phyloP scores from a whole-genome alignment of 1,140 invertebrate species.

The Pseudomyrmex pallidus region DNA sequence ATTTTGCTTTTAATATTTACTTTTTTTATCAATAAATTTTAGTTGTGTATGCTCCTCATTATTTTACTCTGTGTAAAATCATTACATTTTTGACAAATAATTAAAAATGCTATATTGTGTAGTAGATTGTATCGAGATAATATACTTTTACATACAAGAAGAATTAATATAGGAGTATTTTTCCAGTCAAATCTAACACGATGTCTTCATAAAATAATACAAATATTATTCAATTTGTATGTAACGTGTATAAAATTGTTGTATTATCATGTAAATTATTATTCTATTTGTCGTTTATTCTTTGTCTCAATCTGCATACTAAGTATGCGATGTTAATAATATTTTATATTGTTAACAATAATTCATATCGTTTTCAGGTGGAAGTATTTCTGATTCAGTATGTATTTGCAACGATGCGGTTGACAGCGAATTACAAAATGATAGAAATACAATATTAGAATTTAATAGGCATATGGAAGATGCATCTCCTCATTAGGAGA shows the following conservation, averaged over 20 bases:
- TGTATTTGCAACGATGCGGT: conserved; percentile 65
- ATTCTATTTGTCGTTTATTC: conserved; percentile 1
- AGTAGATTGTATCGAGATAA: not conserved
- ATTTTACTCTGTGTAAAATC: not conserved
- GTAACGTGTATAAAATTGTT: not conserved
- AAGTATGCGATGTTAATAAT: too few species aligned
- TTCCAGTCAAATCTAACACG: not conserved
- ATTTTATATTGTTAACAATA: conserved; percentile 12
- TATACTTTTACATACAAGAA: not conserved
- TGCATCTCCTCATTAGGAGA: not conserved
- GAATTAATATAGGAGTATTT: not conserved
- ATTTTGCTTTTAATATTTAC: not conserved
- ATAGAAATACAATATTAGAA: conserved; percentile 51
- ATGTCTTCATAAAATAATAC: conserved; percentile 2
- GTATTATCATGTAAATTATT: conserved; percentile 1
- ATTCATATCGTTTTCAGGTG: conserved; percentile 62
- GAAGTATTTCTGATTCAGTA: conserved; percentile 60
- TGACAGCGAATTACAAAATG: conserved; percentile 64
- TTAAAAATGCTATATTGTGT: not conserved
- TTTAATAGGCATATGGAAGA: conserved; percentile 38
- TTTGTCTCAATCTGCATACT: not conserved
- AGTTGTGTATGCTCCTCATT: conserved; percentile 3
- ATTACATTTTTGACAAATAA: too few species aligned
- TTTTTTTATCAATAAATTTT: conserved; percentile 5
- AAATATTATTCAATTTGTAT: not conserved